Evolutionary conservation across 2,797 vertebrate genomes (phyloP), one percentile per base, ranked within the genome.

Genomic region (Sebastes trivittatus): DNA sequence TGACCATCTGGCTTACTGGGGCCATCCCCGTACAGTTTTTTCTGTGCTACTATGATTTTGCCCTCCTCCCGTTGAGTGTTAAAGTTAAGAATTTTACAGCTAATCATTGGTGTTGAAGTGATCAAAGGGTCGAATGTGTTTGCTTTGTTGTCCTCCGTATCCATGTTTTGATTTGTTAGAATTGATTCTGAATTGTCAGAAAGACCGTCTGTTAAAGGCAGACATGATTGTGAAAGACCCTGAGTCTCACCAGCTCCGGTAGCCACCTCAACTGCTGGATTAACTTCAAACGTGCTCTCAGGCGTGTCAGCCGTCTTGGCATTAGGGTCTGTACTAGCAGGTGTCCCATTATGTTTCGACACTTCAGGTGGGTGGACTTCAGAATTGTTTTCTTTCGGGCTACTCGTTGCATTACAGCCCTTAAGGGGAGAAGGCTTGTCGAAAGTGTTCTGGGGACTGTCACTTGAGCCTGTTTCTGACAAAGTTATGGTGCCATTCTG

Each of bases 51-150:
- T 2, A 13, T 1, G 38, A 2, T 5, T 78, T 83, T 86, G 9
- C 60, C 64, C 2, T 16, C 18, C 1, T 78, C 67, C 20, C 3
- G 2, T 7, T 72, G 25, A 7, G 2, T 6, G 27, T 11, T 25
- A 0, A 73, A 56, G 42, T 16, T 80, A 5, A 72, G 56, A 2
- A 82, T 46, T 77, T 74, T 93, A 75, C 62, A 74, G 6, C 22
- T 56, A 0, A 72, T 22, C 87, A 94, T 93, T 6, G 94, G 94
- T 0, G 94, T 95, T 18, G 94, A 95, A 0, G 93, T 91, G 4
- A 84, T 27, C 27, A 87, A 25, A 11, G 14, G 5, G 13, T 78
- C 84, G 27, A 93, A 93, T 0, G 18, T 1, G 36, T 54, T 59
- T 9, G 25, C 27, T 27, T 87, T 88, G 66, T 60, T 69, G 60